phyloP scores from a whole-genome alignment of 1,140 invertebrate genomes.

The Tetraneura akinire region DNA sequence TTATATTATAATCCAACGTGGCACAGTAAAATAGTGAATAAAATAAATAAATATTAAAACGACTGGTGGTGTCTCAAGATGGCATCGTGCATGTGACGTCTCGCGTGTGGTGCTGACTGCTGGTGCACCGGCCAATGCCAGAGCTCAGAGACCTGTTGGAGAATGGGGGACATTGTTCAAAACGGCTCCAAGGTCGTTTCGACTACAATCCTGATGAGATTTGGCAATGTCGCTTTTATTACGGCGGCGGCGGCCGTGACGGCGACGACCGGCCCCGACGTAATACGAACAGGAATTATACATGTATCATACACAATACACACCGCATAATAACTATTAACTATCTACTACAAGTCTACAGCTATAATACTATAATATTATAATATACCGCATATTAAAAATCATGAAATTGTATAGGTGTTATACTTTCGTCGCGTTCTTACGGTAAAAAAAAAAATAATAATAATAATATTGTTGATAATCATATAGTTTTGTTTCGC shows the following conservation, averaged over 20 bases:
- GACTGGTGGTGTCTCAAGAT: neutral
- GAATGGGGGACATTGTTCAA: conserved; percentile 44
- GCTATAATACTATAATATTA: no score
- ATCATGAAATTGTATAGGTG: no score
- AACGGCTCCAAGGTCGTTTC: conserved; percentile 44
- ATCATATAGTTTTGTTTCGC: no score
- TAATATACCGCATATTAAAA: no score
- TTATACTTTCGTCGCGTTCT: no score
- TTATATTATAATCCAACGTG: no score
- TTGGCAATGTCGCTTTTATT: conserved; percentile 48
- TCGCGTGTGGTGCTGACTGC: neutral
- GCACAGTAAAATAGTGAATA: no score
- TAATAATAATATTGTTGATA: no score
- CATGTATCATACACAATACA: neutral
- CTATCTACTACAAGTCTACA: neutral
- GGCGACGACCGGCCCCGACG: neutral
- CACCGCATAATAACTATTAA: neutral
- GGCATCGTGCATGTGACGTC: neutral
- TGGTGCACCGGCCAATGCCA: neutral
- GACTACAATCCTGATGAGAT: conserved; percentile 40
- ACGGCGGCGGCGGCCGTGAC: neutral
- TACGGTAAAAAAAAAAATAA: no score
- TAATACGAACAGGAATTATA: neutral
- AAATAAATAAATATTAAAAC: conserved; percentile 5
- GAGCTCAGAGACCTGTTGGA: conserved; percentile 48